These are phyloP conservation scores for Pagrus major DNA, from an alignment of 2,113 vertebrate species.

Conservation along the genomic window DNA sequence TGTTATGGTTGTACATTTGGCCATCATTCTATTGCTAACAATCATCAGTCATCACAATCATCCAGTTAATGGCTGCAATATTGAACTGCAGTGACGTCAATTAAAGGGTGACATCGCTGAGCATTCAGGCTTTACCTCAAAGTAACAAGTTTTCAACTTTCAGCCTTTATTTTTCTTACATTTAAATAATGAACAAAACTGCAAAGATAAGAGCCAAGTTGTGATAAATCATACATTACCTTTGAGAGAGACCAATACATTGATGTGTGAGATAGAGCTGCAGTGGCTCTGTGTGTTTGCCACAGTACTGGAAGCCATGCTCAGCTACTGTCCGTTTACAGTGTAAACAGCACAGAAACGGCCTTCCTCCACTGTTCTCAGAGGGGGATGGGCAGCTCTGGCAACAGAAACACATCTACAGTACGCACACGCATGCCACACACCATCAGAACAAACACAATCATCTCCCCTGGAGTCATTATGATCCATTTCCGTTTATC, in stretches of 20 bases:
- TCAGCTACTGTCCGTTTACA: slow-evolving; percentile 52
- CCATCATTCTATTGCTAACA: neutral
- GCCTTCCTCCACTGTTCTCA: slow-evolving; percentile 39
- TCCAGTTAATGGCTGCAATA: too few relatives aligned
- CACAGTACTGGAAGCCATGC: slow-evolving; percentile 19
- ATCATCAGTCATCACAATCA: neutral
- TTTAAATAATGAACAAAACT: too few relatives aligned
- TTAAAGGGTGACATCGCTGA: too few relatives aligned
- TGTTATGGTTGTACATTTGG: neutral
- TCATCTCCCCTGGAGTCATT: slow-evolving; percentile 15
- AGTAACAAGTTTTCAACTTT: neutral
- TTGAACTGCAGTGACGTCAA: neutral
- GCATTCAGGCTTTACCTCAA: neutral
- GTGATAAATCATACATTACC: neutral
- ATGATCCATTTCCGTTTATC: neutral
- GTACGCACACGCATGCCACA: slow-evolving; percentile 25
- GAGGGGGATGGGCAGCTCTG: slow-evolving; percentile 38
- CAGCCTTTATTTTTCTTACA: neutral
- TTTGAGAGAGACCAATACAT: neutral
- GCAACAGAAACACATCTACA: slow-evolving; percentile 31
- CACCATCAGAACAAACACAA: slow-evolving; percentile 22
- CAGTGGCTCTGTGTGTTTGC: slow-evolving; percentile 13
- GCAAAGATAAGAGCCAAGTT: neutral
- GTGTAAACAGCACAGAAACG: slow-evolving; percentile 56
- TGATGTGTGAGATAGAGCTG: neutral